A percentile compares a stretch with the other conserved stretches of the same genome.
phyloP scores from a whole-genome alignment of 2,113 vertebrate species.

The Copsychus sechellarum region DNA sequence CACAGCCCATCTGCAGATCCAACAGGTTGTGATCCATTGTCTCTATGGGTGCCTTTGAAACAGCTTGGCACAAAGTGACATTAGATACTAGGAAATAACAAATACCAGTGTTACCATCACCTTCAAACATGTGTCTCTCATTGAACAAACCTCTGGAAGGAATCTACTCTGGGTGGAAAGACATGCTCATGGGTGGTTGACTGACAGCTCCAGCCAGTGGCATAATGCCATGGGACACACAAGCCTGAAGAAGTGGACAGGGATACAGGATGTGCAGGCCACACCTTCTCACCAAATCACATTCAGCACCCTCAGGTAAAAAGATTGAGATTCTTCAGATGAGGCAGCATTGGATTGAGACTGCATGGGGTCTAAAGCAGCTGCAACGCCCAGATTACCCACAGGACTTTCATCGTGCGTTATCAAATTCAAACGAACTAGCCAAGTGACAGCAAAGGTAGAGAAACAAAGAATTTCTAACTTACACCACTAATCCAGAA shows the following conservation, averaged over 20 bases:
- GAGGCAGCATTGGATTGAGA: not conserved
- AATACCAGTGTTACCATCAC: not conserved
- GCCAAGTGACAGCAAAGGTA: not conserved
- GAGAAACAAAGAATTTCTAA: not conserved
- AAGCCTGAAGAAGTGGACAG: not conserved
- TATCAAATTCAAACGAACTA: not conserved
- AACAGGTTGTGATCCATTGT: not conserved
- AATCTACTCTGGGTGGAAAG: not conserved
- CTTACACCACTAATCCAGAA: not conserved
- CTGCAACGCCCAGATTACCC: not conserved
- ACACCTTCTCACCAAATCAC: not conserved
- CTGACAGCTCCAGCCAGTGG: not conserved
- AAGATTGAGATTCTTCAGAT: not conserved
- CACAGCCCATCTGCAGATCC: not conserved
- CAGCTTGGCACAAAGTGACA: not conserved
- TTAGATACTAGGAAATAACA: not conserved
- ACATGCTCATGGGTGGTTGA: rapidly evolving
- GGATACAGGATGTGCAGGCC: not conserved
- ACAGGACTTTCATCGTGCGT: not conserved
- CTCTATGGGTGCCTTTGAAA: not conserved
- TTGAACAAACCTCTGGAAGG: not conserved
- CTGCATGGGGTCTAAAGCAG: not conserved
- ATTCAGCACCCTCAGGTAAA: not conserved
- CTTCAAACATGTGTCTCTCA: not conserved
- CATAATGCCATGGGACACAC: not conserved